Conservation (phyloP, 1,140 invertebrate species). For the Drosophila dunni region DNA sequence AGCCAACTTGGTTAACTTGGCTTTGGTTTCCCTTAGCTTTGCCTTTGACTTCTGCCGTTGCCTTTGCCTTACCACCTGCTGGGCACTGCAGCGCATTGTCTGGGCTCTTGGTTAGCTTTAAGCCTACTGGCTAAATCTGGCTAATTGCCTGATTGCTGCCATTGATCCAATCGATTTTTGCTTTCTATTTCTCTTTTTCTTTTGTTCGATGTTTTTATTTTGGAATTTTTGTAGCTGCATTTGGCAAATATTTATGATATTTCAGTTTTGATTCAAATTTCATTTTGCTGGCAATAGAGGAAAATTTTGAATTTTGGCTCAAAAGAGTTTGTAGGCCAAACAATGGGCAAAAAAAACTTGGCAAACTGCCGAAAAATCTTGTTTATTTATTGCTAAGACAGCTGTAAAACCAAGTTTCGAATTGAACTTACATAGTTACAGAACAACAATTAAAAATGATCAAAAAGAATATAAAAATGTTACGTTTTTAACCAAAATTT, state of each 20-base stretch:
- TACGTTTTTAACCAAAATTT: neutral
- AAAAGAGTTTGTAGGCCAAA: neutral
- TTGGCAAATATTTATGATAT: conserved; percentile 67
- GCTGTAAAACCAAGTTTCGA: neutral
- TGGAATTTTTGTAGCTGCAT: conserved; percentile 33
- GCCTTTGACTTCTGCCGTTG: conserved; percentile 13
- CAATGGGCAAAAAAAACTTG: neutral
- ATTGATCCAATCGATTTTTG: conserved; percentile 51
- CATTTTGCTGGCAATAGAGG: neutral
- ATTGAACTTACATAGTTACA: neutral
- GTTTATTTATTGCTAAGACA: neutral
- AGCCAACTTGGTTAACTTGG: conserved; percentile 26
- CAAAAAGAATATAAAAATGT: neutral
- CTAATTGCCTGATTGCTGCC: conserved; percentile 61
- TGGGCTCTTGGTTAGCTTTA: conserved; percentile 11
- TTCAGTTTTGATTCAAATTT: conserved; percentile 18
- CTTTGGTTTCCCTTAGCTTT: conserved; percentile 17
- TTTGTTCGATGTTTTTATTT: conserved; percentile 29
- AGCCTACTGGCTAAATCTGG: conserved; percentile 33
- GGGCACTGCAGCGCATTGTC: conserved; percentile 21
- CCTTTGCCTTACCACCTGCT: conserved; percentile 18
- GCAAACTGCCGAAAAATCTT: neutral
- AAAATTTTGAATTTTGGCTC: neutral
- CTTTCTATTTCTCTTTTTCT: conserved; percentile 15
- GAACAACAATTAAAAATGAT: neutral